Conservation (phyloP, 2,888 invertebrate genomes). For the Pseudoips prasinana region DNA sequence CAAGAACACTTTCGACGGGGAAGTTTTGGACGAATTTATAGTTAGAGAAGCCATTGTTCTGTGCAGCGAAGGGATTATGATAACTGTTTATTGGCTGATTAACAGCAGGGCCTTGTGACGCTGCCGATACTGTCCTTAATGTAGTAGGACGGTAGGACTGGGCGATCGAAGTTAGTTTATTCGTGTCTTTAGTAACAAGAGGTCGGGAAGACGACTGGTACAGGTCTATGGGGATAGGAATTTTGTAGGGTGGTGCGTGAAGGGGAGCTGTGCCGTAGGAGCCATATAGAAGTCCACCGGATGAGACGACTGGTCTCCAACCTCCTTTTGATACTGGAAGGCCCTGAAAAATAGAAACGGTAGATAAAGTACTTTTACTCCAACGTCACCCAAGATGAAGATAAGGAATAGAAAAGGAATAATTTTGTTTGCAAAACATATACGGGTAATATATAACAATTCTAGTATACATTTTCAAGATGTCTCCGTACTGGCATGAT, state of each 20-base stretch:
- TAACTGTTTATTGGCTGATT: slow-evolving; percentile 75
- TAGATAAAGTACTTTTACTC: background rate
- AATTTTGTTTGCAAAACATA: too few species aligned
- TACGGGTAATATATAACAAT: too few species aligned
- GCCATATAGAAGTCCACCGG: slow-evolving; percentile 60
- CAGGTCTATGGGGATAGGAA: slow-evolving; percentile 59
- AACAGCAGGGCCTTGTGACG: slow-evolving; percentile 42
- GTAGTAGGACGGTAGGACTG: slow-evolving; percentile 76
- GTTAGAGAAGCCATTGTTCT: slow-evolving; percentile 55
- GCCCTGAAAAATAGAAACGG: slow-evolving; percentile 51
- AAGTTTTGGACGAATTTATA: slow-evolving; percentile 71
- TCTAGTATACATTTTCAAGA: too few species aligned
- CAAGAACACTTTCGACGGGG: slow-evolving; percentile 60
- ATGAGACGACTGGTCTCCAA: slow-evolving; percentile 83
- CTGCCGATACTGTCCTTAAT: slow-evolving; percentile 51
- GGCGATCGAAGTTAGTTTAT: slow-evolving; percentile 71
- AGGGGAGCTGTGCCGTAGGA: slow-evolving; percentile 58
- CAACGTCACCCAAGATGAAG: too few species aligned
- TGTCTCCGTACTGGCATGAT: too few species aligned
- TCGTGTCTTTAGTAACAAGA: slow-evolving; percentile 58
- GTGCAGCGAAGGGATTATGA: slow-evolving; percentile 67
- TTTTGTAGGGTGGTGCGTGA: slow-evolving; percentile 62
- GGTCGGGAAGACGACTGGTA: slow-evolving; percentile 70
- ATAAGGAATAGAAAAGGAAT: too few species aligned
- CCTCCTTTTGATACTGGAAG: slow-evolving; percentile 81